These are phyloP conservation scores for Agrochola macilenta DNA, from an alignment of 2,888 invertebrate genomes.

Conservation along the genomic window DNA sequence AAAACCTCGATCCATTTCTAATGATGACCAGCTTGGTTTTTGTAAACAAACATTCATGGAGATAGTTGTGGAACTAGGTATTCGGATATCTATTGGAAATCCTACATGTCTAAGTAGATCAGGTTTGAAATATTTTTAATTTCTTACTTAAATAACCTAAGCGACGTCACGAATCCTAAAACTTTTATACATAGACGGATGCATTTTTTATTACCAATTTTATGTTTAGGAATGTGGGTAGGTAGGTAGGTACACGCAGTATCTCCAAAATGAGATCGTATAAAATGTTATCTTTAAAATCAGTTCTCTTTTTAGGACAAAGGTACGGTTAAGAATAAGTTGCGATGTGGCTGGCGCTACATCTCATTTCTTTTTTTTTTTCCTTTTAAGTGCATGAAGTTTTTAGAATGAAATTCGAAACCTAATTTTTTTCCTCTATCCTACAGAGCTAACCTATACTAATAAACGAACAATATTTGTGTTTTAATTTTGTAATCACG, in stretches of 20 bases:
- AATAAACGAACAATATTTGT: no score
- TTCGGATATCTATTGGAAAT: not conserved
- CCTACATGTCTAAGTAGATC: not conserved
- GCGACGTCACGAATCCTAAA: conserved; percentile 15
- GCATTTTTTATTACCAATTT: conserved; percentile 28
- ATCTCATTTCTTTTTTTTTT: conserved; percentile 21
- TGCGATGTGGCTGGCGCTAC: conserved; percentile 27
- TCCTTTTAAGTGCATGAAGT: not conserved
- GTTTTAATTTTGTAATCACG: no score
- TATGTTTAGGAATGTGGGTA: conserved; percentile 37
- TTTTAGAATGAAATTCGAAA: conserved; percentile 13
- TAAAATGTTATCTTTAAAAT: conserved; percentile 60
- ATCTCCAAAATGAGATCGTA: conserved; percentile 42
- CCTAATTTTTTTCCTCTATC: no score
- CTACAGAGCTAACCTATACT: no score
- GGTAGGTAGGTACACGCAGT: conserved; percentile 23
- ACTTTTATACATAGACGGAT: conserved; percentile 9
- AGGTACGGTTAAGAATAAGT: conserved; percentile 32
- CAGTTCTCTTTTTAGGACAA: conserved; percentile 45
- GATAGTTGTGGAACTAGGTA: conserved; percentile 2
- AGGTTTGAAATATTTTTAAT: not conserved
- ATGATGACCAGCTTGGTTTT: conserved; percentile 36
- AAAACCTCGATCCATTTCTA: conserved; percentile 2
- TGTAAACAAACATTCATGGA: conserved; percentile 22
- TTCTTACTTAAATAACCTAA: conserved; percentile 1